Evolutionary conservation across 2,113 vertebrate species (phyloP), one percentile per base, ranked within the genome.

Genomic region (Salminus brasiliensis): DNA sequence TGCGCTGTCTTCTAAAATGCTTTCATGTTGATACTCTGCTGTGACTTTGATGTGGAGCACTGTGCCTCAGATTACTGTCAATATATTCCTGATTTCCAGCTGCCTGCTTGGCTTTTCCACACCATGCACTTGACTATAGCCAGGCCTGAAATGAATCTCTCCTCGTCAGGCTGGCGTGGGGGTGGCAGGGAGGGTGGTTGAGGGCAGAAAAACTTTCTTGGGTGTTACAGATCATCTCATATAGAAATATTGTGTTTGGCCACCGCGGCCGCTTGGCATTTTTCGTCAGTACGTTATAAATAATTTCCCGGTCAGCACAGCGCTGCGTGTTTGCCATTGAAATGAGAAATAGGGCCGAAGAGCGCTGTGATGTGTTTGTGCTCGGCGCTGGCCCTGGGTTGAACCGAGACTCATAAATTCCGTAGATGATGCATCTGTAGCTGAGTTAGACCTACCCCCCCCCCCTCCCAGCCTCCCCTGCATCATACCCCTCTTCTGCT

Each of bases 351-450:
- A 79, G n/a, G 23, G 85, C 36, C 84, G 86, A 90, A 89, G 88
- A 90, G 89, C 88, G 84, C 80, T 87, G 89, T 88, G 89, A 92
- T 92, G 88, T 92, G 91, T 92, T 91, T 90, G 90, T 88, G 89
- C 92, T 78, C 39, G 34, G 84, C 90, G 85, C 87, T 88, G 91
- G 92, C 91, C 92, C 87, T 87, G 87, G 85, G 83, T 89, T 92
- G 89, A 92, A 91, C 91, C 85, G 84, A 82, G 80, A 74, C 89
- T 93, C 92, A 89, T 93, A 92, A 93, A 92, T 93, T 91, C 91
- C 88, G 85, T 85, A 87, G 83, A 91, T 92, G 90, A 91, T 92
- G 91, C 89, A 90, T 90, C 89, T 89, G 88, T 91, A 90, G 90
- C 86, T 57, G 86, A 86, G 88, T 86, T 91, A 84, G 88, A 88